Base-by-base conservation (phyloP, 2,113 vertebrate species). In the Archilochus colubris region DNA sequence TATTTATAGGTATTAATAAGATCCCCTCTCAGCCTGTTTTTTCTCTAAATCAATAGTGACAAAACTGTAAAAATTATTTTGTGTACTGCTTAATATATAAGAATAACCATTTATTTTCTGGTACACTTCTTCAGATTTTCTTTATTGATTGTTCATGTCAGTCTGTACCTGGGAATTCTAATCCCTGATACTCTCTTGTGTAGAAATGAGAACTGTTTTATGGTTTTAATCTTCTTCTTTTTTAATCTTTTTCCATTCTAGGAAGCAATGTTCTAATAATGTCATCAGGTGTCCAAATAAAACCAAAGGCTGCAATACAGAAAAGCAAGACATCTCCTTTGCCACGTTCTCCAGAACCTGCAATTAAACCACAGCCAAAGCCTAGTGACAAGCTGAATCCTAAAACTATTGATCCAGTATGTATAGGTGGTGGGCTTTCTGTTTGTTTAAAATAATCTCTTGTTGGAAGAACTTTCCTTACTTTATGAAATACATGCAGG, bases 361-460 rank as follows among this genome's bases (percentile, higher is more conserved):
- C 62, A 43, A 18, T 61, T 83, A 97, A 97, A 61, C 74, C 88
- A 44, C 97, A 92, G 64, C 88, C 97, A 82, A 98, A 97, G 75
- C 98, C 98, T 24, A 98, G 98, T 88, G 98, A 98, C 93, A 98
- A 97, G 77, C 97, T 98, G 31, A 98, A 98, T 91, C 98, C 98
- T 64, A 98, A 98, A 97, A 98, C 98, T n/a, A 98, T 98, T 91
- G 97, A 98, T 94, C 98, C 98, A 0, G 98, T 98, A 94, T 50
- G 98, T 97, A 54, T 19, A 55, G 22, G 22, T 28, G 53, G 6
- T 80, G 22, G 3, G 20, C 24, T 54, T 81, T 84, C 64, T 77
- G 19, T 86, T 85, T 55, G 28, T 55, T 53, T 53, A n/a, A 84
- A 81, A 75, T 5, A 12, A 27, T 61, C 15, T 69, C 30, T 54